Percentiles rank a stretch among this genome's conserved stretches.
Evolutionary conservation across 35 echinoderm and acorn worm species (phyloP).

Genomic region (Lytechinus pictus): DNA sequence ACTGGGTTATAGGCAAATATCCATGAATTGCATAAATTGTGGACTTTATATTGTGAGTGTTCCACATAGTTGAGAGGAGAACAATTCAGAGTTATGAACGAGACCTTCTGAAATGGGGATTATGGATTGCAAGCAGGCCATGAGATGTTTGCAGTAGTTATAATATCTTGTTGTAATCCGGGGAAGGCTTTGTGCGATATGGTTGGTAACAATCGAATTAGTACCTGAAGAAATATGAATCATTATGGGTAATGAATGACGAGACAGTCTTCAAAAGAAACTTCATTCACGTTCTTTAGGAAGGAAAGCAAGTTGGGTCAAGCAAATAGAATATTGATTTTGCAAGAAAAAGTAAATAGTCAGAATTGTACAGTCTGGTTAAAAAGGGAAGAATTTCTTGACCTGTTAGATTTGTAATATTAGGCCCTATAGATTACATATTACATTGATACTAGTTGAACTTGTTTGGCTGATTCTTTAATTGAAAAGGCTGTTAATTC

Average conservation of each 20-base stretch:
- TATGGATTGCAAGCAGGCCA: background rate
- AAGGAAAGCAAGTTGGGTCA: background rate
- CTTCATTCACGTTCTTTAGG: background rate
- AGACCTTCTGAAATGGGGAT: slow-evolving; percentile 4
- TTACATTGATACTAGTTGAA: background rate
- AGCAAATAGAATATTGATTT: background rate
- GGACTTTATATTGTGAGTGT: background rate
- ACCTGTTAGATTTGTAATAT: background rate
- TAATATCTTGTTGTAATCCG: slow-evolving; percentile 16
- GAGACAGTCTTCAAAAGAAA: background rate
- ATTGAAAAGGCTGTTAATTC: background rate
- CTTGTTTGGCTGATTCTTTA: background rate
- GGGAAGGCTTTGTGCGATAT: background rate
- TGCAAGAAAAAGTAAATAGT: background rate
- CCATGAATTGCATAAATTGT: slow-evolving; percentile 12
- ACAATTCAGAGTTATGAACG: background rate
- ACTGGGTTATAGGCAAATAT: background rate
- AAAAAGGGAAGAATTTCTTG: background rate
- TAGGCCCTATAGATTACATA: background rate
- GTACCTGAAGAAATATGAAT: background rate
- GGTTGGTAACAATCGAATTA: background rate
- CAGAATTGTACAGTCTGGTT: background rate
- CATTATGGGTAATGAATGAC: background rate
- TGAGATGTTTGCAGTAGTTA: slow-evolving; percentile 26
- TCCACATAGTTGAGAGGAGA: background rate